phyloP scores from a whole-genome alignment of 2,888 invertebrate species.

The Chloroclysta siterata region DNA sequence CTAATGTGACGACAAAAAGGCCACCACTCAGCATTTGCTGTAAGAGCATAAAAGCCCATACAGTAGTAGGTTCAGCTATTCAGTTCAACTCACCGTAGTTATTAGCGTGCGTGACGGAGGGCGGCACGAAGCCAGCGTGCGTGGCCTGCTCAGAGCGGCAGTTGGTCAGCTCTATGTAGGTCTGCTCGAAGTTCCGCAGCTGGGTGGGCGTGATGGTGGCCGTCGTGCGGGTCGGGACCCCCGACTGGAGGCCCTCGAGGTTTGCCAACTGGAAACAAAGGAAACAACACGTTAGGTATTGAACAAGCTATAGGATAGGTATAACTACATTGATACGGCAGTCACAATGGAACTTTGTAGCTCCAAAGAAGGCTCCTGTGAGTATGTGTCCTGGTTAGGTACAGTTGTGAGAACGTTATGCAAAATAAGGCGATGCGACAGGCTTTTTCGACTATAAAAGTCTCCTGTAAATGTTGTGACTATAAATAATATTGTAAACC shows the following conservation, averaged over 20 bases:
- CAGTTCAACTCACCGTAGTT: slow-evolving; percentile 71
- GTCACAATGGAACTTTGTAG: background rate
- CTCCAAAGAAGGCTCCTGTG: background rate
- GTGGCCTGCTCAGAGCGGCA: slow-evolving; percentile 89
- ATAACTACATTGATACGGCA: background rate
- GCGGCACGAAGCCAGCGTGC: slow-evolving; percentile 97
- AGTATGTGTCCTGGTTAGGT: no score
- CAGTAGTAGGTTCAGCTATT: no score
- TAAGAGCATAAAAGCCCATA: no score
- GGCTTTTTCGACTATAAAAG: background rate
- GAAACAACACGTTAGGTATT: slow-evolving; percentile 38
- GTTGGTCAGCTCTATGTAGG: slow-evolving; percentile 94
- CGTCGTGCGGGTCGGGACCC: slow-evolving; percentile 96
- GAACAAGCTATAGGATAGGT: background rate
- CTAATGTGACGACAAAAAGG: no score
- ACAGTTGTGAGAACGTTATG: no score
- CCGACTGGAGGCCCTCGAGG: slow-evolving; percentile 93
- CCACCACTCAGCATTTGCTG: no score
- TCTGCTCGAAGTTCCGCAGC: slow-evolving; percentile 95
- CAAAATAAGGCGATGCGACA: background rate
- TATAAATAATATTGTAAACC: no score
- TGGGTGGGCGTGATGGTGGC: slow-evolving; percentile 97
- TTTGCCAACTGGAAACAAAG: slow-evolving; percentile 89
- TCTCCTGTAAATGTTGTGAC: no score
- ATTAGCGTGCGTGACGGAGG: slow-evolving; percentile 85